phyloP scores from a whole-genome alignment of 2,888 invertebrate genomes.

The Ischnura elegans region DNA sequence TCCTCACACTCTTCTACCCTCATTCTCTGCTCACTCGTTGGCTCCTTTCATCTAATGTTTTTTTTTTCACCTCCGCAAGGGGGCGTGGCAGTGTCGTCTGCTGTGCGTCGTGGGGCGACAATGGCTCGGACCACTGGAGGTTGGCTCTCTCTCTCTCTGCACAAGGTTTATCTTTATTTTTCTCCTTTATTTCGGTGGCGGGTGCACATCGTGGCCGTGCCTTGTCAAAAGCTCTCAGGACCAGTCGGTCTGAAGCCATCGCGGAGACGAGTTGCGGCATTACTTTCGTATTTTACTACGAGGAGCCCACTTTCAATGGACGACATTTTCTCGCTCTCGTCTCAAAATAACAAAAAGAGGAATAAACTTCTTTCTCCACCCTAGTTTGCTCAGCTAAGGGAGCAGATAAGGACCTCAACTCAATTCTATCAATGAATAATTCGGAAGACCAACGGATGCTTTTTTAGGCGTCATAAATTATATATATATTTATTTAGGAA shows the following conservation, averaged over 20 bases:
- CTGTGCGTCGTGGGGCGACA: not conserved
- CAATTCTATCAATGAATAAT: not conserved
- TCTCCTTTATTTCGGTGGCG: too few relatives aligned
- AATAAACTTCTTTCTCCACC: too few relatives aligned
- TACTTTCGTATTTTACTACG: not conserved
- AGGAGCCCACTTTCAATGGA: not conserved
- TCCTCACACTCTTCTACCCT: not conserved
- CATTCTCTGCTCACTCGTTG: too few relatives aligned
- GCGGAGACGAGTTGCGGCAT: not conserved
- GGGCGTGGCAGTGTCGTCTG: constrained; percentile 24
- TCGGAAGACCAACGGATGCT: not conserved
- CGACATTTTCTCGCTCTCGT: not conserved
- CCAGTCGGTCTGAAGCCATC: not conserved
- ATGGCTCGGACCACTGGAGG: not conserved
- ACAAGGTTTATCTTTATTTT: too few relatives aligned
- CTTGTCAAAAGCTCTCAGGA: not conserved
- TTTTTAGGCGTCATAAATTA: not conserved
- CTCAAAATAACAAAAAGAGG: not conserved
- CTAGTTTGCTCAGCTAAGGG: not conserved
- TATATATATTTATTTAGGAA: not conserved
- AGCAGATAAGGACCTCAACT: not conserved
- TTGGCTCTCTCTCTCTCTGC: too few relatives aligned
- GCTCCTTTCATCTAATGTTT: too few relatives aligned
- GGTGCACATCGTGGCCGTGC: not conserved
- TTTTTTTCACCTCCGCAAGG: not conserved